Conservation (phyloP, 1,140 invertebrate species). For the Halesus radiatus region DNA sequence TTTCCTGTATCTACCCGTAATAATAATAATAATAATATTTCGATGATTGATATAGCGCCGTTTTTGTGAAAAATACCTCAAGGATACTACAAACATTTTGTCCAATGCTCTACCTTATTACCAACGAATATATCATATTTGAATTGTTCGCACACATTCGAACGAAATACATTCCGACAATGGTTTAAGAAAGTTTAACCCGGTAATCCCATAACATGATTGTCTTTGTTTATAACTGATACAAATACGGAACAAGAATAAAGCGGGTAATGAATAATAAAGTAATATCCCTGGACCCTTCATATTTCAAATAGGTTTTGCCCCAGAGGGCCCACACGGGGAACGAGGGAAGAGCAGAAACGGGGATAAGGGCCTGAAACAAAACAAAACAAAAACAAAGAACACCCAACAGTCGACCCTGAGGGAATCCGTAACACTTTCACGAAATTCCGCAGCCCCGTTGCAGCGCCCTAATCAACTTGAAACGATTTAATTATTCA, state of each 20-base stretch:
- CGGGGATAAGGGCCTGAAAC: neutral
- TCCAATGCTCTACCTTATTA: no score
- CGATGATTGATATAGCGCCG: no score
- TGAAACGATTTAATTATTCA: constrained; percentile 27
- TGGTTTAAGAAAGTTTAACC: no score
- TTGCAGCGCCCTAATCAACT: constrained; percentile 8
- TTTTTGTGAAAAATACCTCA: no score
- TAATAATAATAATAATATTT: no score
- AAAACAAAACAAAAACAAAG: constrained; percentile 9
- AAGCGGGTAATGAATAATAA: neutral
- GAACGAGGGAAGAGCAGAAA: neutral
- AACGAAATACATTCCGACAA: no score
- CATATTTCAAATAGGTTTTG: neutral
- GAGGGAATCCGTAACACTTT: neutral
- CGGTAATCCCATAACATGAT: no score
- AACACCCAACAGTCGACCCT: neutral
- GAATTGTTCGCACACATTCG: no score
- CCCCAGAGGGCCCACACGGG: neutral
- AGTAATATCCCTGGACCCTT: neutral
- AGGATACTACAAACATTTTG: no score
- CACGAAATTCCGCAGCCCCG: neutral
- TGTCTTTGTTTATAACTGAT: no score
- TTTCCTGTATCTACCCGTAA: no score
- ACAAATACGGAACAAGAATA: neutral
- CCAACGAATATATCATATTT: no score